A percentile compares a stretch with the other conserved stretches of the same genome.
Evolutionary conservation across 2,888 invertebrate species (phyloP).

Genomic region (Dione juno): DNA sequence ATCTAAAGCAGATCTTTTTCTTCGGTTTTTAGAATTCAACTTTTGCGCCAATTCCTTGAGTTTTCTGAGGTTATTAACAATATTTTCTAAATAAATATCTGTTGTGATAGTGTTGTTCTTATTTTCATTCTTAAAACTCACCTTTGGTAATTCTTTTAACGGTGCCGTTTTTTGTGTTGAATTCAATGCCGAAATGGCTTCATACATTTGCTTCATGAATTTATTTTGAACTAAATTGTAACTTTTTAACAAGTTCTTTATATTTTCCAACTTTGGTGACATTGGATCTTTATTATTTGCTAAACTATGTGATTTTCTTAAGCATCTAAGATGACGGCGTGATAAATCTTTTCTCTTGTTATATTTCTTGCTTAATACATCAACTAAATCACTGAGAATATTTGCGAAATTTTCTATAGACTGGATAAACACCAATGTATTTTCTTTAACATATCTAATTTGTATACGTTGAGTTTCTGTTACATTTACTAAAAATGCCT

Average conservation of each 20-base stretch:
- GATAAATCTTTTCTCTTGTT: conserved; percentile 31
- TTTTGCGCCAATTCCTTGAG: conserved; percentile 59
- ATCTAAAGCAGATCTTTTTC: conserved; percentile 56
- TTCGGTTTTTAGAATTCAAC: conserved; percentile 52
- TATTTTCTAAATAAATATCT: conserved; percentile 61
- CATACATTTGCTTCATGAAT: conserved; percentile 64
- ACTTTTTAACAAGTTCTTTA: conserved; percentile 57
- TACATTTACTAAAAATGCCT: conserved; percentile 45
- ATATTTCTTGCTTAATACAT: conserved; percentile 52
- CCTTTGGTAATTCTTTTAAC: conserved; percentile 26
- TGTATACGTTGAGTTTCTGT: conserved; percentile 56
- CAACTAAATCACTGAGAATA: conserved; percentile 62
- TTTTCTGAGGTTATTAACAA: conserved; percentile 65
- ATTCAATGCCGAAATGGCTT: conserved; percentile 55
- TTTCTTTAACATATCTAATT: conserved; percentile 62
- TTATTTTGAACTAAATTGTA: conserved; percentile 66
- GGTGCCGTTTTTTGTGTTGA: conserved; percentile 28
- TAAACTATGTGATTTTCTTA: conserved; percentile 33
- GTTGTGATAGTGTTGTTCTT: conserved; percentile 49
- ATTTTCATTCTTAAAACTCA: conserved; percentile 35
- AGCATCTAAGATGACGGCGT: conserved; percentile 35
- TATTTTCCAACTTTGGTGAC: conserved; percentile 51
- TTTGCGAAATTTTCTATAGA: conserved; percentile 63
- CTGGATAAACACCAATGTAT: conserved; percentile 60
- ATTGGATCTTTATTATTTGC: conserved; percentile 35